A percentile compares a stretch with the other conserved stretches of the same genome.
Conservation (phyloP, 2,113 vertebrate species). For the Micronycteris hirsuta region DNA sequence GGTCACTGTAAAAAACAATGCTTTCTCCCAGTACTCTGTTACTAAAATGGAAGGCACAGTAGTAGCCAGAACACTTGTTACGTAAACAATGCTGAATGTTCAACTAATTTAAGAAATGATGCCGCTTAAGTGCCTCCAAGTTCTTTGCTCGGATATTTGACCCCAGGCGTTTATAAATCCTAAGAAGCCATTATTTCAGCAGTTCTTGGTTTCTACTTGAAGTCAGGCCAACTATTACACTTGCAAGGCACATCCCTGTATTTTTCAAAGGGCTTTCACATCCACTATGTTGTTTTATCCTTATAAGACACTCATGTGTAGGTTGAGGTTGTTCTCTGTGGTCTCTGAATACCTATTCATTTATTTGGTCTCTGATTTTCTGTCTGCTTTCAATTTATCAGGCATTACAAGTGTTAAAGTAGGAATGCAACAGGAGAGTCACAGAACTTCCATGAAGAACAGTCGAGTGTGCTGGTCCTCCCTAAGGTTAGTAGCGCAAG, state of each 20-base stretch:
- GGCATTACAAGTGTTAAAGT: not conserved
- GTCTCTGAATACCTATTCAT: not conserved
- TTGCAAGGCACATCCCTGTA: not conserved
- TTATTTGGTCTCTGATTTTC: not conserved
- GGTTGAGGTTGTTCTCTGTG: conserved; percentile 4
- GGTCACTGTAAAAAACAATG: not conserved
- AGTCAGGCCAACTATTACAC: conserved; percentile 24
- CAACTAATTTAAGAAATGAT: not conserved
- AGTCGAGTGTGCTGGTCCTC: not conserved
- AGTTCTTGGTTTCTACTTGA: not conserved
- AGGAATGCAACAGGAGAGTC: not conserved
- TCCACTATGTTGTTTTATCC: not conserved
- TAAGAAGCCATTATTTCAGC: conserved; percentile 4
- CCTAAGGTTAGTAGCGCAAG: not conserved
- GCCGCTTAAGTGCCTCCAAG: not conserved
- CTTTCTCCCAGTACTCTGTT: not conserved
- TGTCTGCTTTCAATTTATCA: not conserved
- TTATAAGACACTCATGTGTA: not conserved
- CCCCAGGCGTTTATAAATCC: not conserved
- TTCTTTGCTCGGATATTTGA: not conserved
- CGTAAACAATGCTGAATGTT: not conserved
- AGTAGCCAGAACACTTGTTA: not conserved
- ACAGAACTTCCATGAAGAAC: not conserved
- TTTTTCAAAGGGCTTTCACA: conserved; percentile 36
- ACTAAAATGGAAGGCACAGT: not conserved